Percentiles rank a stretch among this genome's conserved stretches.
Evolutionary conservation across 2,888 invertebrate genomes (phyloP).

Genomic region (Lasioglossum leucozonium): DNA sequence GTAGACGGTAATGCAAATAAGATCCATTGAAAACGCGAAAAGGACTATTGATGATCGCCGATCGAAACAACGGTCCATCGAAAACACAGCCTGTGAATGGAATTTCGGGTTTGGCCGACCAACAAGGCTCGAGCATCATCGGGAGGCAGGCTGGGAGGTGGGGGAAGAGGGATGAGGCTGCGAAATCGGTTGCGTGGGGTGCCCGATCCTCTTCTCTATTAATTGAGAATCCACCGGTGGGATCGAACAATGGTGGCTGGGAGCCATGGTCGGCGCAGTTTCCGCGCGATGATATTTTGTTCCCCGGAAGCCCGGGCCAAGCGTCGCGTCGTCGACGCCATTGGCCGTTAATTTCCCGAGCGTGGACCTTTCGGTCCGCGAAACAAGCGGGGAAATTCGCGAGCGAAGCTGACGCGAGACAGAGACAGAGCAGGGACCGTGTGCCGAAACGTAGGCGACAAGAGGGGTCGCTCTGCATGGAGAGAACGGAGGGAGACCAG

Average conservation of each 20-base stretch:
- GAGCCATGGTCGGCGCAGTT: not conserved
- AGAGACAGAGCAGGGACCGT: constrained; percentile 13
- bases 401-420: not conserved
- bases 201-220: constrained; percentile 39
- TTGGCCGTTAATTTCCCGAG: constrained; percentile 61
- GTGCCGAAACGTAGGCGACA: constrained; percentile 32
- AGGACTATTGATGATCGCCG: constrained; percentile 32
- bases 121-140: not conserved
- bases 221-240: constrained; percentile 47
- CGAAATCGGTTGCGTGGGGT: not conserved
- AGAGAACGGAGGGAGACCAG: constrained; percentile 49
- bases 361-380: constrained; percentile 18
- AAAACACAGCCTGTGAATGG: constrained; percentile 40
- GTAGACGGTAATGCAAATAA: constrained; percentile 40
- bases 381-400: constrained; percentile 62
- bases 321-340: constrained; percentile 36
- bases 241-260: constrained; percentile 24
- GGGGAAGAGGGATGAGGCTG: not conserved
- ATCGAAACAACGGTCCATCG: constrained; percentile 18
- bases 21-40: constrained; percentile 10
- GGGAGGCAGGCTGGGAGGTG: too few species aligned
- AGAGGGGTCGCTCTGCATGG: constrained; percentile 14
- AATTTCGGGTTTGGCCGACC: constrained; percentile 40
- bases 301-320: constrained; percentile 1
- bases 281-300: constrained; percentile 56